Percentiles rank a stretch among this genome's conserved stretches.
phyloP scores from a whole-genome alignment of 2,113 vertebrate species.

The Thermophis baileyi region DNA sequence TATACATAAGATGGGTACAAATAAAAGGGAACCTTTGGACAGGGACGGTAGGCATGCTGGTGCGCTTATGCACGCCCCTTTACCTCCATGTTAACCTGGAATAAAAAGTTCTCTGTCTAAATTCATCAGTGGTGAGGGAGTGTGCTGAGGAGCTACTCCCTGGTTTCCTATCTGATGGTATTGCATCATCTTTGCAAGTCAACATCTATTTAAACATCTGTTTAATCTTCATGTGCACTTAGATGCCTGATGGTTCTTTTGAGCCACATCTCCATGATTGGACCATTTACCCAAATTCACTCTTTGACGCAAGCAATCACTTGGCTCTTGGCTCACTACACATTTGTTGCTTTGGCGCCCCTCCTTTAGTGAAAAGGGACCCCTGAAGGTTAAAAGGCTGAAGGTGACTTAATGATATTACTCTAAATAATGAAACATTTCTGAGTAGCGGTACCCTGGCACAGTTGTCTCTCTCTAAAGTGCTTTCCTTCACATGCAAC shows the following conservation, averaged over 20 bases:
- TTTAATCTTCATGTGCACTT: background rate
- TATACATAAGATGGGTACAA: too few relatives aligned
- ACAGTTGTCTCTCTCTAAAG: background rate
- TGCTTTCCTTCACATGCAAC: constrained; percentile 15
- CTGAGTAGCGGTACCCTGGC: background rate
- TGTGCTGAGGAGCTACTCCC: background rate
- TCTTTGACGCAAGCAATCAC: background rate
- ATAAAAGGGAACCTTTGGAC: too few relatives aligned
- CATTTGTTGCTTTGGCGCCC: background rate
- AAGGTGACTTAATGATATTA: background rate
- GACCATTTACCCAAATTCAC: background rate
- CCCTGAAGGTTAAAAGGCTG: background rate
- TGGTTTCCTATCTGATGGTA: background rate
- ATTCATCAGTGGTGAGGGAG: background rate
- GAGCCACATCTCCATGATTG: background rate
- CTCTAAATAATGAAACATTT: background rate
- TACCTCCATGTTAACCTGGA: background rate
- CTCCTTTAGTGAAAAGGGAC: background rate
- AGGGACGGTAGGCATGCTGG: too few relatives aligned
- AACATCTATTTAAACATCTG: background rate
- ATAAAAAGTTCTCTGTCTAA: background rate
- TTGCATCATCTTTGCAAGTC: background rate
- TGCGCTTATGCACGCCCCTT: too few relatives aligned
- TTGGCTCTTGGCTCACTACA: background rate
- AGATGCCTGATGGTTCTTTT: background rate